Conservation (phyloP, 1,140 invertebrate genomes). For the Drosophila nigrodunni region DNA sequence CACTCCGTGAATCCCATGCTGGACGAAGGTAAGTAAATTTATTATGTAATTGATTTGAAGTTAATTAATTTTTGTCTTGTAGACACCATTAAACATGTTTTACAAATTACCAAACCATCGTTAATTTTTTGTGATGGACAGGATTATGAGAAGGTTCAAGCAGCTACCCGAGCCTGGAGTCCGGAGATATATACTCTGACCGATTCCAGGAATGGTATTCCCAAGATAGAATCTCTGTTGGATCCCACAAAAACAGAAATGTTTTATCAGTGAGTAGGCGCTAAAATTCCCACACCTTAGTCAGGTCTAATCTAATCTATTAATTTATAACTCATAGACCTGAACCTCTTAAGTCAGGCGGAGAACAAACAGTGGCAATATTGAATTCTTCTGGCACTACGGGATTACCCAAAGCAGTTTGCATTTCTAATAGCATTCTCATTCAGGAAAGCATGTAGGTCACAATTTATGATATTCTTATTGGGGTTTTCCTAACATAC, state of each 20-base stretch:
- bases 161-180: conserved; percentile 56
- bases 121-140: conserved; percentile 74
- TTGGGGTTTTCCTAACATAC: neutral
- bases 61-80: neutral
- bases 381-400: conserved; percentile 90
- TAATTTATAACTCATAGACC: conserved; percentile 42
- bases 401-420: conserved; percentile 91
- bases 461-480: neutral
- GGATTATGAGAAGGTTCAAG: conserved; percentile 65
- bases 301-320: neutral
- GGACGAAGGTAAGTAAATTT: conserved; percentile 53
- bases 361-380: conserved; percentile 77
- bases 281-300: neutral
- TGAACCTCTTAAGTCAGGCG: conserved; percentile 51
- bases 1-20: conserved; percentile 64
- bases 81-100: conserved; percentile 67
- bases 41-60: neutral
- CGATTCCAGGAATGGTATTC: conserved; percentile 56
- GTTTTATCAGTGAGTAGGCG: conserved; percentile 63
- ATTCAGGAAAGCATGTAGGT: conserved; percentile 63
- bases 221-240: conserved; percentile 65
- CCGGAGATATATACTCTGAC: conserved; percentile 68
- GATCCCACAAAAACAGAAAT: conserved; percentile 60
- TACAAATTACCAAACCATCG: conserved; percentile 62
- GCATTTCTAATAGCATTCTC: conserved; percentile 87